phyloP scores from a whole-genome alignment of 2,113 vertebrate genomes.

The Seriola dumerili region DNA sequence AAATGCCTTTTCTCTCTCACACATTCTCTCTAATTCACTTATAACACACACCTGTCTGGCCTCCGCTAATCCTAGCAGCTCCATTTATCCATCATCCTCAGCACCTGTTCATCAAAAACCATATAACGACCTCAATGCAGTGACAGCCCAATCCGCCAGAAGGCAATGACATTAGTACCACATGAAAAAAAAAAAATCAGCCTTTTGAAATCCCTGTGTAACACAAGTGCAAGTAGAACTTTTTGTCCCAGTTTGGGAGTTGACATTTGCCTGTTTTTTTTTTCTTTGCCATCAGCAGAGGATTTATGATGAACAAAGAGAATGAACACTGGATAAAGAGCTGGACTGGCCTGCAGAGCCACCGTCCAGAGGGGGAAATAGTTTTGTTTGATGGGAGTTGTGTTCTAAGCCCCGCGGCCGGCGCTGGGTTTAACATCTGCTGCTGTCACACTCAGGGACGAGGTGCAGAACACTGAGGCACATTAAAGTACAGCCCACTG shows the following conservation, averaged over 20 bases:
- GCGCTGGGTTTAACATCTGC: slow-evolving; percentile 70
- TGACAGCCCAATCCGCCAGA: slow-evolving; percentile 38
- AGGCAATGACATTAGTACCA: slow-evolving; percentile 10
- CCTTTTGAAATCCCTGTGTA: slow-evolving; percentile 6
- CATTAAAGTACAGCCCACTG: slow-evolving; percentile 1
- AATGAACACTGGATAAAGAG: slow-evolving; percentile 52
- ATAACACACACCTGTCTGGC: slow-evolving; percentile 23
- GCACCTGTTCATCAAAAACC: slow-evolving; percentile 49
- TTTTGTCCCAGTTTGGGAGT: slow-evolving; percentile 53
- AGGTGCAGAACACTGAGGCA: slow-evolving; percentile 36
- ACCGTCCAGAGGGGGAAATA: slow-evolving; percentile 52
- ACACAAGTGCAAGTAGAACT: slow-evolving; percentile 38
- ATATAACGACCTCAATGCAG: slow-evolving; percentile 34
- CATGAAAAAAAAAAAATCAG: background rate
- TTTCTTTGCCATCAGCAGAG: slow-evolving; percentile 45
- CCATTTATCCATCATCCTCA: slow-evolving; percentile 44
- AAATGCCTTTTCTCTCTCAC: background rate
- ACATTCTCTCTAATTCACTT: background rate
- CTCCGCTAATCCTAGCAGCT: slow-evolving; percentile 29
- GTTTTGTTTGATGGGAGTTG: slow-evolving; percentile 59
- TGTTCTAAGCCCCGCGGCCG: slow-evolving; percentile 56
- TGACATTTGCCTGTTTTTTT: slow-evolving; percentile 50
- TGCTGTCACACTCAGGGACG: slow-evolving; percentile 62
- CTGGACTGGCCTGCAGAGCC: slow-evolving; percentile 54
- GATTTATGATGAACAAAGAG: slow-evolving; percentile 65